Evolutionary conservation across 2,113 vertebrate genomes (phyloP).

Genomic region (Phylloscopus trochiloides): DNA sequence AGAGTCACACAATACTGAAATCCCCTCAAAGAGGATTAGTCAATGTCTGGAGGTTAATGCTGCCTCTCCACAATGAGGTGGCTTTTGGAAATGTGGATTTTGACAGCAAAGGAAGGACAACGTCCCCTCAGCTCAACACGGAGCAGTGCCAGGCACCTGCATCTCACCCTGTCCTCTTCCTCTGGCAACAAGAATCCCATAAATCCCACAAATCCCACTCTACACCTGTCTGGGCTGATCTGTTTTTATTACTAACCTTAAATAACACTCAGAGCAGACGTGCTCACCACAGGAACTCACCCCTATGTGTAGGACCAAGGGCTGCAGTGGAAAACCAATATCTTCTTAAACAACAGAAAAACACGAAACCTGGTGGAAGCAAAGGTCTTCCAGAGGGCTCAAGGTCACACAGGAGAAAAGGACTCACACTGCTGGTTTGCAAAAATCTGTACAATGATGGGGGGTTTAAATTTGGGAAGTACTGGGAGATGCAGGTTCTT

Average conservation of each 20-base stretch:
- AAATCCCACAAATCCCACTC: not conserved
- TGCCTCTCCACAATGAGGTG: not conserved
- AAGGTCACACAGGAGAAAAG: not conserved
- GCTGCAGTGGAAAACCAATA: not conserved
- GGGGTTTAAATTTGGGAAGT: not conserved
- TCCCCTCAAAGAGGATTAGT: not conserved
- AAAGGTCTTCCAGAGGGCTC: conserved; percentile 7
- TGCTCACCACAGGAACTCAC: not conserved
- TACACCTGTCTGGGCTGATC: not conserved
- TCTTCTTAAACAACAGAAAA: not conserved
- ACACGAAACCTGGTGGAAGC: not conserved
- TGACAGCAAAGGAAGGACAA: not conserved
- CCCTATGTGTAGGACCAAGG: not conserved
- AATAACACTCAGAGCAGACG: not conserved
- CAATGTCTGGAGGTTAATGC: not conserved
- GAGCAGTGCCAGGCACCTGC: not conserved
- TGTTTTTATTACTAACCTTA: not conserved
- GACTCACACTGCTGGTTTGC: not conserved
- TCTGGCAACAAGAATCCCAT: not conserved
- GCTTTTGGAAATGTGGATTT: not conserved
- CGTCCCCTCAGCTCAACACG: rapidly evolving
- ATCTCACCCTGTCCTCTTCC: not conserved
- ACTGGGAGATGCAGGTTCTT: not conserved
- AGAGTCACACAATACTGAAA: not conserved
- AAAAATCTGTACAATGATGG: not conserved